Evolutionary conservation across 2,888 invertebrate species (phyloP), one percentile per base, ranked within the genome.

Genomic region (Campoplex capitator): DNA sequence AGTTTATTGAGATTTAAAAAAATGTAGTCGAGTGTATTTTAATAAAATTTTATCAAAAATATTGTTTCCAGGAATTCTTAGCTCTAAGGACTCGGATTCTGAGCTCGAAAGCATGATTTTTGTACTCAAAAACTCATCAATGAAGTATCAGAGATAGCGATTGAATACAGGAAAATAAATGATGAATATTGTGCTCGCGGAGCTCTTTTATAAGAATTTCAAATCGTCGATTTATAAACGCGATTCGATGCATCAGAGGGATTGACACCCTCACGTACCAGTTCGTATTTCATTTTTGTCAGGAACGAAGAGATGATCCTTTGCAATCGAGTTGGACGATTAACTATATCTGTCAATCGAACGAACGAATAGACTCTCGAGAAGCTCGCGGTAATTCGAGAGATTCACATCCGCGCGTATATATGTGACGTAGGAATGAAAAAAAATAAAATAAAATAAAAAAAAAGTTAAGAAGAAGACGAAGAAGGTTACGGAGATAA

Each of bases 261-360:
- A 68, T 68, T 11, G n/a, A 6, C 42, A 68, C 42, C 23, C n/a
- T 67, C 18, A 28, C 48, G 48, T 45, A 3, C 45, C 2, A 56
- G 13, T 16, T 13, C 32, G 13, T 62, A 16, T 62, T 32, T 11
- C 42, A 32, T 68, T 38, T 38, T 68, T 68, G 18, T 68, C 42
- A 62, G 9, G n/a, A n/a, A 23, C 38, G 38, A 23, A 8, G 23
- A 38, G 42, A 71, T 13, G 48, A 71, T 48, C 51, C 48, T 71
- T 48, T 32, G 51, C 71, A 71, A 32, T 23, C 16, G 51, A 71
- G 51, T 23, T 71, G 51, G 9, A 71, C 28, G 68, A 78, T 77
- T 83, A 73, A 83, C 56, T 42, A 35, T 23, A 23, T 83, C 78
- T 38, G 75, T 79, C 76, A 79, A 79, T 73, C 62, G 62, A 83